Conservation (phyloP, 2,797 vertebrate species). For the Crenichthys baileyi region DNA sequence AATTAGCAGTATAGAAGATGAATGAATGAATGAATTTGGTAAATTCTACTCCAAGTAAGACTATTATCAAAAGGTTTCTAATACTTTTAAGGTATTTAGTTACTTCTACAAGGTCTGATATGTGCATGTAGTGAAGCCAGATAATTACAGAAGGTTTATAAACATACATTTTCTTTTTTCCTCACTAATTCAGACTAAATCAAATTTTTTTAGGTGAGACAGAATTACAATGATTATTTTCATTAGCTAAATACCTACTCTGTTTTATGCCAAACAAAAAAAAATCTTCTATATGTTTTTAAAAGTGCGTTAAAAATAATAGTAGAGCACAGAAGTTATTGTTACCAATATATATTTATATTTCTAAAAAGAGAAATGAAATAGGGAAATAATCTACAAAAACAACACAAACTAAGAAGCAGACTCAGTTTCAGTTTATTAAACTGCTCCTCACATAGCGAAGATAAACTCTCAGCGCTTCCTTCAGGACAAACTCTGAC, state of each 20-base stretch:
- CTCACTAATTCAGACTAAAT: background rate
- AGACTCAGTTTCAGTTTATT: background rate
- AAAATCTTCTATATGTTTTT: background rate
- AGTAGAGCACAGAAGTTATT: background rate
- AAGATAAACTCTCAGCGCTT: background rate
- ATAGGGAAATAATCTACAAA: background rate
- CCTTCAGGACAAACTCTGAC: slow-evolving; percentile 4
- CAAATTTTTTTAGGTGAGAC: background rate
- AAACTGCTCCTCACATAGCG: background rate
- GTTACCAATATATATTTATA: background rate
- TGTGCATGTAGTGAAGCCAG: background rate
- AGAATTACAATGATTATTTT: background rate
- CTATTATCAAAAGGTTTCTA: background rate
- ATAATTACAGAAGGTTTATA: too few species aligned
- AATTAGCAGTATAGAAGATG: too few species aligned
- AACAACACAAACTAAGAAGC: background rate
- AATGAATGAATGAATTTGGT: background rate
- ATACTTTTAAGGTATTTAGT: background rate
- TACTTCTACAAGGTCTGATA: background rate
- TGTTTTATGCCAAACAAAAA: background rate
- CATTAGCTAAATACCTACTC: background rate
- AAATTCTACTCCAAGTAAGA: background rate
- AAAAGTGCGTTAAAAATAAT: background rate
- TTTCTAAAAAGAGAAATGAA: background rate
- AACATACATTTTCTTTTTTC: too few species aligned